A percentile compares a stretch with the other conserved stretches of the same genome.
phyloP scores from a whole-genome alignment of 2,888 invertebrate species.

The Cactoblastis cactorum region DNA sequence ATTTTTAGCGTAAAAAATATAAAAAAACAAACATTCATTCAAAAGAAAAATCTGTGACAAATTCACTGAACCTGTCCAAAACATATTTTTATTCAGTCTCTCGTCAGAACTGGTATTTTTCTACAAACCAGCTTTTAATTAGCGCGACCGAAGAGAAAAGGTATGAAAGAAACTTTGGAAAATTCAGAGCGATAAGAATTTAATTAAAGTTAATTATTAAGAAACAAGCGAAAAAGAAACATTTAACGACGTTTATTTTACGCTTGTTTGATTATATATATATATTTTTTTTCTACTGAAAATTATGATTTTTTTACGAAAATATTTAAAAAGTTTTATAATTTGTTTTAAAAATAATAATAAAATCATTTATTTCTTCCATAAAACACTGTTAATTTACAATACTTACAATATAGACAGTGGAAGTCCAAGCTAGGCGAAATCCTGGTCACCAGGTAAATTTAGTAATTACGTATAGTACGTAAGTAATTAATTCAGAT shows the following conservation, averaged over 20 bases:
- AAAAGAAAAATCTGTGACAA: not conserved
- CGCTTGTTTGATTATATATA: constrained; percentile 16
- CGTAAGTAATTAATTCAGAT: too few relatives aligned
- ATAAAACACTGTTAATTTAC: too few relatives aligned
- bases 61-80: not conserved
- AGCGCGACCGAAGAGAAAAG: constrained; percentile 31
- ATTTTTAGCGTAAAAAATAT: not conserved
- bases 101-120: constrained; percentile 24
- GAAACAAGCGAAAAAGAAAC: constrained; percentile 30
- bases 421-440: too few relatives aligned
- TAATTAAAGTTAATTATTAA: constrained; percentile 51
- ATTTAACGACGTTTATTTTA: constrained; percentile 33
- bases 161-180: constrained; percentile 35
- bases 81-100: not conserved
- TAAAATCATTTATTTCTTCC: too few relatives aligned
- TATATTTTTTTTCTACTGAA: constrained; percentile 11
- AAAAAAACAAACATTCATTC: not conserved
- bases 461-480: too few relatives aligned
- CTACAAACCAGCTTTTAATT: constrained; percentile 40
- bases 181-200: constrained; percentile 45
- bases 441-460: too few relatives aligned
- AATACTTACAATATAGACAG: too few relatives aligned
- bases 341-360: too few relatives aligned
- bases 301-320: not conserved
- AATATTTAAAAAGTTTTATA: not conserved